These are phyloP conservation scores for Trachelipus rathkii DNA, from an alignment of 1,140 invertebrate genomes.

Conservation along the genomic window DNA sequence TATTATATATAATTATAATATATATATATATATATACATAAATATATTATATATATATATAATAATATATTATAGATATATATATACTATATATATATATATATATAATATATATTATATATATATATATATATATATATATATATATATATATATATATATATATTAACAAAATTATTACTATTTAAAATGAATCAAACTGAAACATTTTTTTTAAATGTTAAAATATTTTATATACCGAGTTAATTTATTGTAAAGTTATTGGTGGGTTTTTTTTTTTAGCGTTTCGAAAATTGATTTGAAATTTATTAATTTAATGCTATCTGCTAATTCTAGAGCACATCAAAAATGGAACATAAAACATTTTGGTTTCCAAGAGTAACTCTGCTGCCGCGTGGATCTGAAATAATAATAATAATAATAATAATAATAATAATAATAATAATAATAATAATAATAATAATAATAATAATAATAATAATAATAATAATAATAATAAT, in stretches of 20 bases:
- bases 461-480: no score
- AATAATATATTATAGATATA: not conserved
- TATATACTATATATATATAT: not conserved
- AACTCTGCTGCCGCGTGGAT: not conserved
- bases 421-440: no score
- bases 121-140: slow-evolving; percentile 11
- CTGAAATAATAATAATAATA: not conserved
- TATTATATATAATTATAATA: not conserved
- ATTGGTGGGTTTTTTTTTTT: not conserved
- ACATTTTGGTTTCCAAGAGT: not conserved
- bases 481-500: no score
- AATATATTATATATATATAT: slow-evolving; percentile 7
- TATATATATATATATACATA: not conserved
- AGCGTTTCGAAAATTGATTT: not conserved
- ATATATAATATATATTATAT: slow-evolving; percentile 7
- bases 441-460: no score
- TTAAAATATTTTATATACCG: not conserved
- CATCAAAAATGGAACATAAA: slow-evolving; percentile 1
- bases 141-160: slow-evolving; percentile 10
- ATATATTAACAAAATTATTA: not conserved
- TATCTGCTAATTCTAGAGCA: slow-evolving; percentile 8
- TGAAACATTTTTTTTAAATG: not conserved
- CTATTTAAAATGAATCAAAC: not conserved
- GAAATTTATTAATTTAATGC: not conserved
- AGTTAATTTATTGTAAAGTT: not conserved